Evolutionary conservation across 2,797 vertebrate species (phyloP), one percentile per base, ranked within the genome.

Genomic region (Epinephelus malabaricus): DNA sequence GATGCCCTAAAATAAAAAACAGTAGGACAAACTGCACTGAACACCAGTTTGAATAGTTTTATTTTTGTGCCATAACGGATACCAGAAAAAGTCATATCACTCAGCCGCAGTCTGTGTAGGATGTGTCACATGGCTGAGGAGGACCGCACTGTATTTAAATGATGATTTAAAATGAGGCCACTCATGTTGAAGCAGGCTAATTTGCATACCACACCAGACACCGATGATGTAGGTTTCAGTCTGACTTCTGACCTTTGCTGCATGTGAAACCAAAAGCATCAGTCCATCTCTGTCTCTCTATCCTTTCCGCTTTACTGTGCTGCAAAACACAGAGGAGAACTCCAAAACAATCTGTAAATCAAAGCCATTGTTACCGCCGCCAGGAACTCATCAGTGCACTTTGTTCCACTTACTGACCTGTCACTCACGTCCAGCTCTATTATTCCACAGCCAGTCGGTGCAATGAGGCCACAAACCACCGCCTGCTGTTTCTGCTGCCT

Each of bases 401-500:
- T 80, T 90, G 86, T 91, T 88, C 83, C 77, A 87, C 88, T 85
- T 77, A 89, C 87, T 81, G 86, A 89, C 86, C 82, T 63, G 88
- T 82, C 90, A 87, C 75, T 92, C 89, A 90, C 6, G 68, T 85
- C 79, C 70, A 86, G 86, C 76, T 80, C 78, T 88, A 90, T 94
- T 92, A 92, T 94, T 93, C 87, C 84, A 82, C 65, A 62, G 84
- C 78, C 73, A 84, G 85, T 78, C 76, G 55, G 82, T 77, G 77
- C 83, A 87, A 76, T 75, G 91, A 90, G 91, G 90, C 91, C 91
- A 92, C 84, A 91, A 90, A 89, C 90, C 83, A 83, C 87, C 71
- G 72, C 90, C 91, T 81, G 87, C 85, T 71, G 79, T 88, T 92
- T 94, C 83, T 91, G 94, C 92, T 92, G 92, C 89, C 85, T 95